Conservation (phyloP, 2,797 vertebrate genomes). For the Amblyraja radiata region DNA sequence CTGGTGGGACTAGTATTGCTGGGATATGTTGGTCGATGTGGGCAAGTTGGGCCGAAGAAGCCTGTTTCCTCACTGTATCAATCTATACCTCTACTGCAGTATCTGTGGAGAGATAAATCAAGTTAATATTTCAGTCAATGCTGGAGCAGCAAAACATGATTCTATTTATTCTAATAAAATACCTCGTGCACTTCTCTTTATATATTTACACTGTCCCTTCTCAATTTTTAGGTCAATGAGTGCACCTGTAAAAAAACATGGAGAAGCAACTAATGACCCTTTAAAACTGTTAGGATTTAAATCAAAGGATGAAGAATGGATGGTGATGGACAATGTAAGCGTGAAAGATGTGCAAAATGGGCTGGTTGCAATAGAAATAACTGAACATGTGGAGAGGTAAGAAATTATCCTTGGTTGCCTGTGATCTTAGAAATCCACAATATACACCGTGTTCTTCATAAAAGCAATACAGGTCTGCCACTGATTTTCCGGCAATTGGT, state of each 20-base stretch:
- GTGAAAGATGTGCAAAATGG: constrained; percentile 65
- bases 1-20: too few species aligned
- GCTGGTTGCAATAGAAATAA: constrained; percentile 72
- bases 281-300: constrained; percentile 62
- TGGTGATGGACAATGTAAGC: constrained; percentile 58
- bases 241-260: constrained; percentile 53
- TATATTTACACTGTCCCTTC: neutral
- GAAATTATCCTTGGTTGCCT: constrained; percentile 40
- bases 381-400: constrained; percentile 71
- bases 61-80: too few species aligned
- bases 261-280: constrained; percentile 54
- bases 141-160: too few species aligned
- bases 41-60: too few species aligned
- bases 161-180: neutral
- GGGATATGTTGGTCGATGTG: too few species aligned
- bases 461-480: too few species aligned
- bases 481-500: too few species aligned
- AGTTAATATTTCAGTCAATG: too few species aligned
- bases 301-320: constrained; percentile 66
- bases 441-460: neutral
- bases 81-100: too few species aligned
- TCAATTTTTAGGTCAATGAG: constrained; percentile 52
- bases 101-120: too few species aligned
- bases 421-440: constrained; percentile 42
- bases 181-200: neutral